Conservation (phyloP, 2,797 vertebrate genomes). For the Pantherophis vulpinus region DNA sequence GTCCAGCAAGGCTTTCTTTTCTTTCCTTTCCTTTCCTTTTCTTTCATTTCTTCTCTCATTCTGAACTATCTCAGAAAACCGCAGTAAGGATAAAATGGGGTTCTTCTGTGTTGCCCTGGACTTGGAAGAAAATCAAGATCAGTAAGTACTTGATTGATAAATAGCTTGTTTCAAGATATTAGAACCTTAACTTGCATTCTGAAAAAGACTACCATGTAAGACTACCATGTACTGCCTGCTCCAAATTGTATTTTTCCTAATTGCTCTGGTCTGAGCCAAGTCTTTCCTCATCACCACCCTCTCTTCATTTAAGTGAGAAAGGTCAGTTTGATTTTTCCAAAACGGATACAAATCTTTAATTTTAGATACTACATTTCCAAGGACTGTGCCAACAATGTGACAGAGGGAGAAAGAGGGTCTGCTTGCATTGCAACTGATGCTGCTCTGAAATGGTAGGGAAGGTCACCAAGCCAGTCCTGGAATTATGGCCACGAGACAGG, state of each 20-base stretch:
- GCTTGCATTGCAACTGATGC: conserved; percentile 21
- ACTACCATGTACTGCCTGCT: conserved; percentile 19
- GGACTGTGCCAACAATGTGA: conserved; percentile 60
- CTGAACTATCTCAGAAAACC: not conserved
- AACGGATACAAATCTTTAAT: conserved; percentile 68
- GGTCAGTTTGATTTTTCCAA: conserved; percentile 68
- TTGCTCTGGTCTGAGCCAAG: conserved; percentile 35
- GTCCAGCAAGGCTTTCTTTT: not conserved
- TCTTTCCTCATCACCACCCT: conserved; percentile 41
- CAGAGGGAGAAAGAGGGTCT: conserved; percentile 30
- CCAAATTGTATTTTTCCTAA: conserved; percentile 21
- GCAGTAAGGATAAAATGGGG: not conserved
- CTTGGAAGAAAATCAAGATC: not conserved
- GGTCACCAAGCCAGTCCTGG: conserved; percentile 48
- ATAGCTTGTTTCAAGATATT: not conserved
- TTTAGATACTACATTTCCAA: conserved; percentile 71
- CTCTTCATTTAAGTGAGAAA: conserved; percentile 54
- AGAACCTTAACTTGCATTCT: not conserved
- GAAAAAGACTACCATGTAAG: conserved; percentile 12
- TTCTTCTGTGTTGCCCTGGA: not conserved
- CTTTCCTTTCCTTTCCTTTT: not conserved
- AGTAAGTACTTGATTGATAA: not conserved
- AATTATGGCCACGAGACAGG: conserved; percentile 24
- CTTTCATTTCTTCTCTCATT: not conserved
- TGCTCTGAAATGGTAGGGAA: conserved; percentile 39